These are phyloP conservation scores for Lamellibrachia satsuma DNA, from an alignment of 2,888 invertebrate species.

Conservation along the genomic window DNA sequence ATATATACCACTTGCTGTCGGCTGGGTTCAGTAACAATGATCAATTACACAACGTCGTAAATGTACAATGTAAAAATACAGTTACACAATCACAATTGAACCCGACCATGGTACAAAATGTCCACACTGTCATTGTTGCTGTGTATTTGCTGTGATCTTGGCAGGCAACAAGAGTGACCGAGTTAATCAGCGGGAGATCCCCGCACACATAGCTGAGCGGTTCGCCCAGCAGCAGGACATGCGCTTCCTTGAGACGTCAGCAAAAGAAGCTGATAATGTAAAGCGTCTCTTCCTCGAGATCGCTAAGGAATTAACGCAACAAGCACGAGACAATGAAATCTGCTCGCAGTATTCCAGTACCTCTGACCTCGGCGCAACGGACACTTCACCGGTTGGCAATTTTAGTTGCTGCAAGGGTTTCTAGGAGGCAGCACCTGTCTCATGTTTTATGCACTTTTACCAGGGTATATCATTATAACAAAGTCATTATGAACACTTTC, in stretches of 20 bases:
- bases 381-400: conserved; percentile 21
- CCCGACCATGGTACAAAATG: neutral
- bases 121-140: neutral
- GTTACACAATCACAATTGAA: neutral
- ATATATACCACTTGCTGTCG: too few relatives aligned
- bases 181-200: conserved; percentile 90
- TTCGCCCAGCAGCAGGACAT: conserved; percentile 95
- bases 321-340: conserved; percentile 48
- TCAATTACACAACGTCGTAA: too few relatives aligned
- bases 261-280: conserved; percentile 97
- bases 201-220: conserved; percentile 89
- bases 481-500: neutral
- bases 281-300: conserved; percentile 96
- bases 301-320: conserved; percentile 76
- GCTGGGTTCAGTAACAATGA: too few relatives aligned
- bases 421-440: conserved; percentile 7
- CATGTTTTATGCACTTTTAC: neutral
- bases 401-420: conserved; percentile 29
- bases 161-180: conserved; percentile 96
- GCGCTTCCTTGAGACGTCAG: conserved; percentile 94
- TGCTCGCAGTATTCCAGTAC: conserved; percentile 30
- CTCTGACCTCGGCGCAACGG: conserved; percentile 19
- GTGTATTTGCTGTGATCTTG: conserved; percentile 32
- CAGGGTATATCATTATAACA: neutral
- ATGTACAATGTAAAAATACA: too few relatives aligned